Percentiles rank a stretch among this genome's conserved stretches.
phyloP scores from a whole-genome alignment of 2,797 vertebrate genomes.

The Protosalanx chinensis region DNA sequence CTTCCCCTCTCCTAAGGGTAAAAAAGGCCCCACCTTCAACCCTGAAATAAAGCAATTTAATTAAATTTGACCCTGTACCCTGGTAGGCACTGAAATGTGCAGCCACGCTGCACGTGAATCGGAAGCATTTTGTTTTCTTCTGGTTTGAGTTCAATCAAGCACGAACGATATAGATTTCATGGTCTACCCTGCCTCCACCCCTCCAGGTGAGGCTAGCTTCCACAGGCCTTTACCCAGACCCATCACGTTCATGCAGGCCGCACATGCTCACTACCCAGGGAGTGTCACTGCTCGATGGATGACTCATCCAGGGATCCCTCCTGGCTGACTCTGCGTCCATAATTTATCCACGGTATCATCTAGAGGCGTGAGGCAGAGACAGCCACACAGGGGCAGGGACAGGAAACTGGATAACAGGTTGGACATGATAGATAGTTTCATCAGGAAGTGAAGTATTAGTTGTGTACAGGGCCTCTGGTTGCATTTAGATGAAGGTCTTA shows the following conservation, averaged over 20 bases:
- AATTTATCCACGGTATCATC: conserved; percentile 54
- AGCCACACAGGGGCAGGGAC: conserved; percentile 42
- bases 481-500: conserved; percentile 19
- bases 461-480: conserved; percentile 29
- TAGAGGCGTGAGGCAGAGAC: too few species aligned
- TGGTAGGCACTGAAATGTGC: too few species aligned
- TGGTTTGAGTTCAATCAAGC: too few species aligned
- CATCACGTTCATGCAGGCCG: conserved; percentile 24
- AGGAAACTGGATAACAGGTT: conserved; percentile 45
- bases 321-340: conserved; percentile 55
- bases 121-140: too few species aligned
- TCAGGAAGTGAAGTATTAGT: too few species aligned
- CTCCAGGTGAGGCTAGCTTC: conserved; percentile 25
- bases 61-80: too few species aligned
- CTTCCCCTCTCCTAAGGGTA: too few species aligned
- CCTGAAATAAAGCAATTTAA: too few species aligned
- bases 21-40: too few species aligned
- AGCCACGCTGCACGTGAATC: too few species aligned
- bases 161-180: too few species aligned
- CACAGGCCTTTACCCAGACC: conserved; percentile 41
- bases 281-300: conserved; percentile 44
- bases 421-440: background rate
- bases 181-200: too few species aligned
- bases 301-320: conserved; percentile 41
- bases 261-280: conserved; percentile 38